Evolutionary conservation across 1,140 invertebrate genomes (phyloP).

Genomic region (Drosophila murphyi): DNA sequence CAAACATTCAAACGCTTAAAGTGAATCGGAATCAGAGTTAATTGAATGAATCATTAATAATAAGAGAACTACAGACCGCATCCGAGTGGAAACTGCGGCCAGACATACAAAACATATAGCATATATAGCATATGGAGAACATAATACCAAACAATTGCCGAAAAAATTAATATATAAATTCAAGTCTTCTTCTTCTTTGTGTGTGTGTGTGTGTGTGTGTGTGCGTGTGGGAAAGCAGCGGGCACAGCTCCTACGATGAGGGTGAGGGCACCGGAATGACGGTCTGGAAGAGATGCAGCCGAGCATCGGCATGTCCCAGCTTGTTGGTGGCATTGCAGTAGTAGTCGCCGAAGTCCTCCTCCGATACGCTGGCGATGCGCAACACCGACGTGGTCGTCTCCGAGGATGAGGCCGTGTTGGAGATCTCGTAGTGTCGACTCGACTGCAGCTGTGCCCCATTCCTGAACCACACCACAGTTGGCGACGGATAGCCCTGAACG

Average conservation of each 20-base stretch:
- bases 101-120: conserved; percentile 17
- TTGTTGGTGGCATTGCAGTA: conserved; percentile 91
- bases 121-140: conserved; percentile 1
- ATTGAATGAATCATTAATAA: conserved; percentile 83
- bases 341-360: conserved; percentile 91
- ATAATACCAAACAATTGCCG: conserved; percentile 60
- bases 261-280: conserved; percentile 71
- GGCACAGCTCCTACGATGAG: conserved; percentile 33
- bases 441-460: conserved; percentile 89
- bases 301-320: conserved; percentile 88
- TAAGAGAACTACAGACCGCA: conserved; percentile 56
- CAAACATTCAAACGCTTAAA: conserved; percentile 53
- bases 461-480: conserved; percentile 91
- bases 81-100: conserved; percentile 44
- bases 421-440: conserved; percentile 90
- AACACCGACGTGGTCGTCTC: conserved; percentile 92
- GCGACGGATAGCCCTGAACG: conserved; percentile 92
- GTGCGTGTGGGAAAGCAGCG: conserved; percentile 32
- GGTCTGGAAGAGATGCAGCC: conserved; percentile 88
- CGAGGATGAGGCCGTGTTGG: conserved; percentile 91
- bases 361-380: conserved; percentile 91
- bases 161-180: conserved; percentile 57
- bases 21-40: conserved; percentile 73
- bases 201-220: conserved; percentile 45
- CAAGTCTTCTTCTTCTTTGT: conserved; percentile 54